Percentiles rank a stretch among this genome's conserved stretches.
Conservation (phyloP, 2,888 invertebrate species). For the Nasonia oneida region DNA sequence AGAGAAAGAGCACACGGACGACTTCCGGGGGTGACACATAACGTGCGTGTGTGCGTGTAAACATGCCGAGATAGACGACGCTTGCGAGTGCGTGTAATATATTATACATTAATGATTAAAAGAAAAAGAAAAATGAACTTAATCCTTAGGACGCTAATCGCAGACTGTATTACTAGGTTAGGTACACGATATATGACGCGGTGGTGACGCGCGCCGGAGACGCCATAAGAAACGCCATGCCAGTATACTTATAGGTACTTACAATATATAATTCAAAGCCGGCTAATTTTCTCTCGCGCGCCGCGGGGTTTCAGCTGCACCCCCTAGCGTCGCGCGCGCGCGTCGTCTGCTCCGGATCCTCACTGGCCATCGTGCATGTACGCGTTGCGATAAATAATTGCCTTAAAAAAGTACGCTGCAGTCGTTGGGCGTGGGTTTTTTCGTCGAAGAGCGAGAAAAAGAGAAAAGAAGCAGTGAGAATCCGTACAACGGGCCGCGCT, state of each 20-base stretch:
- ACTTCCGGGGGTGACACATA: conserved; percentile 28
- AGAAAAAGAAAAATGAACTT: conserved; percentile 69
- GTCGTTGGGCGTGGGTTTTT: conserved; percentile 32
- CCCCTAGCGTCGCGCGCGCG: conserved; percentile 26
- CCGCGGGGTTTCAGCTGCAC: conserved; percentile 48
- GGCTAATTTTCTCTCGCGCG: conserved; percentile 50
- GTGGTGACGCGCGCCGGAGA: conserved; percentile 68
- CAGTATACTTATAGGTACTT: too few species aligned
- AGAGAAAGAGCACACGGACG: background rate
- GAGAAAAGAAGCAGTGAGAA: conserved; percentile 35
- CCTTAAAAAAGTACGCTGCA: conserved; percentile 33
- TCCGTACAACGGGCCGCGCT: conserved; percentile 48
- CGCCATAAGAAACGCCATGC: background rate
- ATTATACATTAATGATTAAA: conserved; percentile 68
- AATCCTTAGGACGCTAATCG: conserved; percentile 75
- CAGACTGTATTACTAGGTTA: conserved; percentile 78
- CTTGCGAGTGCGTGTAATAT: conserved; percentile 77
- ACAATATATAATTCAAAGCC: background rate
- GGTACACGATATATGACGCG: conserved; percentile 71
- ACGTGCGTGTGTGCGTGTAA: conserved; percentile 61
- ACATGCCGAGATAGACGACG: conserved; percentile 67
- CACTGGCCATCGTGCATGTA: conserved; percentile 24
- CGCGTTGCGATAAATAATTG: conserved; percentile 44
- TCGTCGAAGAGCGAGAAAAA: background rate
- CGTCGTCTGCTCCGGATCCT: conserved; percentile 36